Percentiles rank a stretch among this genome's conserved stretches.
Evolutionary conservation across 2,797 vertebrate species (phyloP).

Genomic region (Acipenser ruthenus): DNA sequence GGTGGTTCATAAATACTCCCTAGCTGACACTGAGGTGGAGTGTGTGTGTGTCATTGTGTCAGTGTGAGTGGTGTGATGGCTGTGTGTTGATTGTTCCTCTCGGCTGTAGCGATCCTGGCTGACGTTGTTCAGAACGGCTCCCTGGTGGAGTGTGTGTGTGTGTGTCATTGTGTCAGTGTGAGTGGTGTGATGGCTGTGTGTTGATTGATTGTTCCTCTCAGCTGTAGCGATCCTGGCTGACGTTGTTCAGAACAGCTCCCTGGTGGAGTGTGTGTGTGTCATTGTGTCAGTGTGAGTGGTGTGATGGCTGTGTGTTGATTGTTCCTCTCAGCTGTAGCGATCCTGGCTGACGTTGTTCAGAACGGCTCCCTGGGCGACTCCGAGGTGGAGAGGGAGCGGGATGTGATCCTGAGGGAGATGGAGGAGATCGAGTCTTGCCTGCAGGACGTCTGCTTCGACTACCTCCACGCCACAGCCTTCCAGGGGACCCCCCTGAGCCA

Average conservation of each 20-base stretch:
- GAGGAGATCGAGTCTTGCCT: conserved; percentile 73
- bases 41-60: too few species aligned
- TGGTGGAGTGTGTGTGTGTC: neutral
- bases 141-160: too few species aligned
- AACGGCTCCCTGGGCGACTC: conserved; percentile 78
- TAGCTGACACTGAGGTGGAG: too few species aligned
- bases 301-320: neutral
- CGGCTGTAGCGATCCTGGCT: too few species aligned
- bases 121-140: too few species aligned
- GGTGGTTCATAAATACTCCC: too few species aligned
- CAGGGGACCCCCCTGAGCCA: conserved; percentile 79
- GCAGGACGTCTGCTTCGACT: conserved; percentile 78
- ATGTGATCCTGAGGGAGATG: conserved; percentile 76
- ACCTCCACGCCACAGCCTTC: conserved; percentile 87
- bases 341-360: conserved; percentile 87
- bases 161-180: too few species aligned
- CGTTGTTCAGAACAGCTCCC: conserved; percentile 3
- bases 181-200: too few species aligned
- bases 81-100: too few species aligned
- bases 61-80: too few species aligned
- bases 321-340: conserved; percentile 68
- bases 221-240: conserved; percentile 44
- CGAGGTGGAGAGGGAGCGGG: conserved; percentile 80
- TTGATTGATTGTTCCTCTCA: conserved; percentile 18
- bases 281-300: too few species aligned